Evolutionary conservation across 2,888 invertebrate genomes (phyloP).

Genomic region (Drosophila dives): DNA sequence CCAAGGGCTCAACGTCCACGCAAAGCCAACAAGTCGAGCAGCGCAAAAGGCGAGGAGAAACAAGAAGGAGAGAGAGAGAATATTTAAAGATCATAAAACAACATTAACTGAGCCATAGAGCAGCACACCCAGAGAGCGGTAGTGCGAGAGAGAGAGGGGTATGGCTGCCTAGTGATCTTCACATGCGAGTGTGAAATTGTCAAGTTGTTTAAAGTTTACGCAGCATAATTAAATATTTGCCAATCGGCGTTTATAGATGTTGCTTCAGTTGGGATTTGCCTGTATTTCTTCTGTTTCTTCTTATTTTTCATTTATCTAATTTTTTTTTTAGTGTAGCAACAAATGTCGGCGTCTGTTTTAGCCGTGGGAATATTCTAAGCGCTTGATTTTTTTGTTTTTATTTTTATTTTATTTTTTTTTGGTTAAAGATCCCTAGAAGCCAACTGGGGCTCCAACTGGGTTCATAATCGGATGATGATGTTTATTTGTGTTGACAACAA

Average conservation of each 20-base stretch:
- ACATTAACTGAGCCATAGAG: constrained; percentile 59
- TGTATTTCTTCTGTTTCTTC: constrained; percentile 11
- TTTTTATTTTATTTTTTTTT: constrained; percentile 5
- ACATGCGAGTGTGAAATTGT: constrained; percentile 79
- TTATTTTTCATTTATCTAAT: constrained; percentile 47
- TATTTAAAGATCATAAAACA: constrained; percentile 80
- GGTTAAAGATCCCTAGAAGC: constrained; percentile 3
- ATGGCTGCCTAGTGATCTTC: constrained; percentile 58
- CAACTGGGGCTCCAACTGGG: constrained; percentile 18
- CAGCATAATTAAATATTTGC: constrained; percentile 79
- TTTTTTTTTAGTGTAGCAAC: constrained; percentile 64
- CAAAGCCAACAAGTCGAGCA: constrained; percentile 79
- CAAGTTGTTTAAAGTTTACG: constrained; percentile 81
- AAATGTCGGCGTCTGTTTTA: constrained; percentile 38
- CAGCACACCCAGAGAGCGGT: constrained; percentile 7
- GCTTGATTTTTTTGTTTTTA: constrained; percentile 25
- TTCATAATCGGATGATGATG: constrained; percentile 64
- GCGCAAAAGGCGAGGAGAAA: constrained; percentile 22
- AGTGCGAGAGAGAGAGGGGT: constrained; percentile 8
- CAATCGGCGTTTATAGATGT: constrained; percentile 79
- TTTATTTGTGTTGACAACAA: constrained; percentile 77
- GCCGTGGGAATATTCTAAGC: constrained; percentile 73
- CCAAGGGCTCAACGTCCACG: constrained; percentile 62
- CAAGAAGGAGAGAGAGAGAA: constrained; percentile 12
- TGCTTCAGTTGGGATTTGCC: constrained; percentile 39